These are phyloP conservation scores for Minunthozetes semirufus DNA, from an alignment of 2,888 invertebrate genomes.

Conservation along the genomic window DNA sequence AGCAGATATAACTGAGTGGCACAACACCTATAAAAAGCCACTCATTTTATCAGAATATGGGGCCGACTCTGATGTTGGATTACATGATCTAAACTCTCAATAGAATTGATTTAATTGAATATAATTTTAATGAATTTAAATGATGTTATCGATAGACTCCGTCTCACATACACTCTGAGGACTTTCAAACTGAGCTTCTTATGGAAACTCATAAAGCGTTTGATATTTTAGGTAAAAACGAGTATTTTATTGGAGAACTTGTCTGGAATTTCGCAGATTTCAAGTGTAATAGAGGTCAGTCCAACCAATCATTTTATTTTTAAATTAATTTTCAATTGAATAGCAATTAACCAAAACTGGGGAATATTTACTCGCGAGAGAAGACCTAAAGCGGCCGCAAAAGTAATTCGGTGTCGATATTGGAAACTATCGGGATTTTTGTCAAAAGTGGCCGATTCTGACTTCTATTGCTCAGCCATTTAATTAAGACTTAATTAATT, in stretches of 20 bases:
- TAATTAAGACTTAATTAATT: no score
- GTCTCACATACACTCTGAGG: constrained; percentile 55
- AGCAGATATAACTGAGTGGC: constrained; percentile 56
- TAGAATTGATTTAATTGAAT: constrained; percentile 34
- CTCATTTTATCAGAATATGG: constrained; percentile 93
- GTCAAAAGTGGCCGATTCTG: no score
- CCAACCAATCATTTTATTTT: background rate
- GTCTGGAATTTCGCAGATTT: constrained; percentile 99
- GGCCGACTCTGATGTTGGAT: constrained; percentile 82
- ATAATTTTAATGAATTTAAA: constrained; percentile 41
- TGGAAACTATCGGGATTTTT: constrained; percentile 37
- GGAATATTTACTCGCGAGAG: constrained; percentile 63
- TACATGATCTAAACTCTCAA: constrained; percentile 61
- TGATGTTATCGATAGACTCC: constrained; percentile 62
- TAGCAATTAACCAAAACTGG: constrained; percentile 47
- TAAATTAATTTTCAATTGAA: background rate
- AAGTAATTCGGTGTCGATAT: constrained; percentile 71
- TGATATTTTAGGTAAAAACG: constrained; percentile 54
- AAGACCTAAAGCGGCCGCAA: constrained; percentile 82
- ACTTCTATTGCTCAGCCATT: no score
- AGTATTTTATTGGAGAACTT: constrained; percentile 86
- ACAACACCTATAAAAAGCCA: constrained; percentile 72
- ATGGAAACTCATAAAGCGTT: constrained; percentile 84
- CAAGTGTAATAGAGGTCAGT: constrained; percentile 46
- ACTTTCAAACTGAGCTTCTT: constrained; percentile 78